phyloP scores from a whole-genome alignment of 2,797 vertebrate species.

The Rhodeus uyekii region DNA sequence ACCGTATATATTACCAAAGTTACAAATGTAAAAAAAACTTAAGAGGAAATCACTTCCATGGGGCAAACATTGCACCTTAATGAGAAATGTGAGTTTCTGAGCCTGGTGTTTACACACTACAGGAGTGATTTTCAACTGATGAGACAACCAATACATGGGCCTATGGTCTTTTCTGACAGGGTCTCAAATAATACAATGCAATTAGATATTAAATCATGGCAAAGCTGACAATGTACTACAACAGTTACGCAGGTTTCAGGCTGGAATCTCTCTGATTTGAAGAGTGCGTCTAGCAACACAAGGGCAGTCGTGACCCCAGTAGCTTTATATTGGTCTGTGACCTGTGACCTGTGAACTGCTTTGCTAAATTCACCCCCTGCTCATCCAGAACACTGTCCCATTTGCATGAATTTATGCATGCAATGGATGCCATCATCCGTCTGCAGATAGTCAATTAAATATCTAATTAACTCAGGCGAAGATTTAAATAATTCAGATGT shows the following conservation, averaged over 20 bases:
- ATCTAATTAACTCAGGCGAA: constrained; percentile 80
- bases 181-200: background rate
- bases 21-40: background rate
- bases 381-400: constrained; percentile 63
- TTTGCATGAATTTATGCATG: constrained; percentile 77
- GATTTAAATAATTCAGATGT: constrained; percentile 79
- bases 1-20: no score
- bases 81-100: background rate
- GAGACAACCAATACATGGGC: background rate
- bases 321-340: constrained; percentile 68
- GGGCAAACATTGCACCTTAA: background rate
- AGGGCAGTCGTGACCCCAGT: constrained; percentile 36
- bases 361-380: constrained; percentile 64
- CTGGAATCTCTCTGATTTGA: background rate
- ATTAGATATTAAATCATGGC: background rate
- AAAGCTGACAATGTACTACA: background rate
- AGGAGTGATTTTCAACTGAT: background rate
- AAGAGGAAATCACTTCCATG: background rate
- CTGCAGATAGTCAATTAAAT: constrained; percentile 81
- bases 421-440: constrained; percentile 69
- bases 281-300: background rate
- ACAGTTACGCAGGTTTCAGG: background rate
- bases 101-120: background rate
- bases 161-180: no score
- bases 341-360: constrained; percentile 66